Percentiles rank a stretch among this genome's conserved stretches.
Conservation (phyloP, 2,797 vertebrate species). For the Sebastes steindachneri region DNA sequence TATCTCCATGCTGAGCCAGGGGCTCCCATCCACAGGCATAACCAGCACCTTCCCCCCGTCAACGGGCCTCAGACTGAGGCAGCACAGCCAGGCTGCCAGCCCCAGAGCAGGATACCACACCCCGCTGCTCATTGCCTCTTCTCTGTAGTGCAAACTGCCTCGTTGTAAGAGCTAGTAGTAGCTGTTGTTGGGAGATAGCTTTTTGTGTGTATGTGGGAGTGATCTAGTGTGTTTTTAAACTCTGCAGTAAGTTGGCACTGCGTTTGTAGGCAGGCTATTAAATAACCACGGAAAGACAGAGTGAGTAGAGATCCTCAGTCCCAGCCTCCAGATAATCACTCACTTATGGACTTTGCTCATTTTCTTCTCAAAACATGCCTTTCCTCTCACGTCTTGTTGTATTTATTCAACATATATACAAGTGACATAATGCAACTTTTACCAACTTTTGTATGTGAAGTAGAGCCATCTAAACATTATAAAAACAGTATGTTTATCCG, state of each 20-base stretch:
- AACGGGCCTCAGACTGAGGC: constrained; percentile 47
- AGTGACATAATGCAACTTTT: not conserved
- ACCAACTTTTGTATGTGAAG: not conserved
- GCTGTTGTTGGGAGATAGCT: constrained; percentile 22
- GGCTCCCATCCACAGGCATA: constrained; percentile 83
- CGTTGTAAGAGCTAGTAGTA: not conserved
- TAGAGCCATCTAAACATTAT: not conserved
- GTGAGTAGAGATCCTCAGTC: constrained; percentile 10
- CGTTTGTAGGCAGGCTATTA: constrained; percentile 36
- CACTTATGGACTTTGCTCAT: not conserved
- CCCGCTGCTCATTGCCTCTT: constrained; percentile 54
- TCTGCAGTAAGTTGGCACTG: constrained; percentile 37
- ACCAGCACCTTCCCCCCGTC: constrained; percentile 79
- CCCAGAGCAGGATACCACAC: constrained; percentile 55
- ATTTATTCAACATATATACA: no score
- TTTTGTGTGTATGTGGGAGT: not conserved
- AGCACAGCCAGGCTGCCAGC: constrained; percentile 66
- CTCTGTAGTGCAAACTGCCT: constrained; percentile 9
- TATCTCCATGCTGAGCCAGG: constrained; percentile 86
- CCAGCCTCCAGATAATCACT: constrained; percentile 9
- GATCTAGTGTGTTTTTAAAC: constrained; percentile 9
- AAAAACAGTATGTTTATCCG: not conserved
- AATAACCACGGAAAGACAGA: constrained; percentile 28
- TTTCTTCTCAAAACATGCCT: not conserved
- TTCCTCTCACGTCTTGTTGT: not conserved